These are phyloP conservation scores for Phrynocephalus forsythii DNA, from an alignment of 2,797 vertebrate genomes.

Conservation along the genomic window DNA sequence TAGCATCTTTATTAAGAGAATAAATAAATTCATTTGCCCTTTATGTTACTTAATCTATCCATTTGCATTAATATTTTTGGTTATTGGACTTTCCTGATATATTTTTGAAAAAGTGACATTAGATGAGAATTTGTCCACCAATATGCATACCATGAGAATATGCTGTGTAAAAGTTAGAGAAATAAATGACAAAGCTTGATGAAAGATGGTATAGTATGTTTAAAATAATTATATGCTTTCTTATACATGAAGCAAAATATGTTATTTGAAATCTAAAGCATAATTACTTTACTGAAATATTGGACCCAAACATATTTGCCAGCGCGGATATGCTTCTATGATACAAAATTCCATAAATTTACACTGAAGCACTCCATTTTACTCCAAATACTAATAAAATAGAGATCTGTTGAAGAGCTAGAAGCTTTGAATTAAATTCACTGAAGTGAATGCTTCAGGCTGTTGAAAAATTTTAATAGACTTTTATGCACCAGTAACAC, in stretches of 20 bases:
- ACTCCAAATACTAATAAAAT: constrained; percentile 2
- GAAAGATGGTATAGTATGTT: neutral
- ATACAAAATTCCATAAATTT: neutral
- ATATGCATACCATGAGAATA: constrained; percentile 7
- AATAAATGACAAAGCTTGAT: neutral
- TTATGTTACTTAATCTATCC: neutral
- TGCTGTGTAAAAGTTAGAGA: neutral
- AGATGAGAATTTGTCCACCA: constrained; percentile 21
- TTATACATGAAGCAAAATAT: constrained; percentile 17
- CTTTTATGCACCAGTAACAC: constrained; percentile 12
- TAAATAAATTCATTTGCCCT: neutral
- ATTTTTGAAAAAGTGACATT: constrained; percentile 8
- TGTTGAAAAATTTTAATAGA: constrained; percentile 19
- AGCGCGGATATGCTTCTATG: neutral
- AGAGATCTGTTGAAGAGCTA: neutral
- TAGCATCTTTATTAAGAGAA: neutral
- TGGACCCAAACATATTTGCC: neutral
- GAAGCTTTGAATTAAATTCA: constrained; percentile 30
- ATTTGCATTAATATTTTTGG: neutral
- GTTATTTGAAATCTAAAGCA: neutral
- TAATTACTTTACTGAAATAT: neutral
- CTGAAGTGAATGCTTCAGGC: constrained; percentile 8
- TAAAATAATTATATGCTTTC: neutral
- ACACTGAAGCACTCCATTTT: neutral
- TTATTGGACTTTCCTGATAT: neutral